Evolutionary conservation across 2,888 invertebrate species (phyloP).

Genomic region (Crioceris asparagi): DNA sequence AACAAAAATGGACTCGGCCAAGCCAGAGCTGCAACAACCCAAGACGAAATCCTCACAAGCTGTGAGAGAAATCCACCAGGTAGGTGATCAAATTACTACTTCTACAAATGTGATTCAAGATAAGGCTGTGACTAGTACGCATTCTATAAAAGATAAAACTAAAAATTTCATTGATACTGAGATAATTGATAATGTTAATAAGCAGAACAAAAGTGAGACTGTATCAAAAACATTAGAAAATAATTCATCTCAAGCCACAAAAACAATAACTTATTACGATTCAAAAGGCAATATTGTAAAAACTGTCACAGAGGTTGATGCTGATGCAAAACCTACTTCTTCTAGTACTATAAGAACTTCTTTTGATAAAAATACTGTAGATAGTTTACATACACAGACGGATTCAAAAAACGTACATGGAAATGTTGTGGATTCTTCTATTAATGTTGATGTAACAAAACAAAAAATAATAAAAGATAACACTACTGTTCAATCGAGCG

Average conservation of each 20-base stretch:
- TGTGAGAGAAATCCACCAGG: conserved; percentile 36
- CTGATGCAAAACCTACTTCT: conserved; percentile 14
- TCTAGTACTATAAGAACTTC: conserved; percentile 3
- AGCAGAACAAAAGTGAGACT: conserved; percentile 7
- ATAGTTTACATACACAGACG: no score
- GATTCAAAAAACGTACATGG: no score
- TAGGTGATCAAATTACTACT: conserved; percentile 31
- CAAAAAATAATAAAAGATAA: conserved; percentile 1
- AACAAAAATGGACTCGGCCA: conserved; percentile 46
- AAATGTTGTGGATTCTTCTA: no score
- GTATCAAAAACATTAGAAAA: conserved; percentile 17
- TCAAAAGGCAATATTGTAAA: conserved; percentile 34
- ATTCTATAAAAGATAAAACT: conserved; percentile 16
- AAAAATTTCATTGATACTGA: conserved; percentile 19
- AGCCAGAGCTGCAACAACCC: conserved; percentile 38
- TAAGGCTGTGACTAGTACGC: conserved; percentile 10
- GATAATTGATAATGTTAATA: conserved; percentile 11
- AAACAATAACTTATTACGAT: conserved; percentile 35
- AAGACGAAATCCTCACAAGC: conserved; percentile 39
- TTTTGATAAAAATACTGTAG: neutral
- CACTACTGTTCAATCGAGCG: neutral
- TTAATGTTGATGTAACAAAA: conserved; percentile 1
- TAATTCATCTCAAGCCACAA: conserved; percentile 23
- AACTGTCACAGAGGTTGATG: conserved; percentile 29
- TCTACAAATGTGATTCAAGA: conserved; percentile 24